Percentiles rank a stretch among this genome's conserved stretches.
Evolutionary conservation across 2,113 vertebrate species (phyloP).

Genomic region (Gymnarchus niloticus): DNA sequence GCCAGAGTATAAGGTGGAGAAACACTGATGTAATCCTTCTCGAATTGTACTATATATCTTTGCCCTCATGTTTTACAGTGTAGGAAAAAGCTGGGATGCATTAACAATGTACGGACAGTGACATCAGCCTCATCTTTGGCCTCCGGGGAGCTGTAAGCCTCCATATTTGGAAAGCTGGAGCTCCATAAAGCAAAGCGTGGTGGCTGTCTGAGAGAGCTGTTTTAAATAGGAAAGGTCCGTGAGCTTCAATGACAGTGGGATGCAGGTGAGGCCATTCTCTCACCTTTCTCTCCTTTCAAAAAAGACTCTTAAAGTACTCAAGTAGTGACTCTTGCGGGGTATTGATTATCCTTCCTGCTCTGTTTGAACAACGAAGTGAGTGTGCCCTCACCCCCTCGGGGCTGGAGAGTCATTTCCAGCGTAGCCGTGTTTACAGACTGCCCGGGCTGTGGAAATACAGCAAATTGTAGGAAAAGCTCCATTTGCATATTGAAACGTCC

Average conservation of each 20-base stretch:
- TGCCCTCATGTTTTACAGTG: neutral
- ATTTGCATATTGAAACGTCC: neutral
- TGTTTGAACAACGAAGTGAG: constrained; percentile 73
- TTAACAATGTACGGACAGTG: neutral
- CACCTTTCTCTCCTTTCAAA: neutral
- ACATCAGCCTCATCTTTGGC: neutral
- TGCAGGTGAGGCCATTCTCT: neutral
- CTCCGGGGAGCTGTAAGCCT: neutral
- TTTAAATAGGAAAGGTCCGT: neutral
- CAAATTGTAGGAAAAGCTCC: neutral
- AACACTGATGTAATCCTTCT: too few species aligned
- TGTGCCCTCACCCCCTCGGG: constrained; percentile 54
- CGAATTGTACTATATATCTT: too few species aligned
- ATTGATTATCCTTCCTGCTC: constrained; percentile 77
- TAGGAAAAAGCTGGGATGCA: neutral
- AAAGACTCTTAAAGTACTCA: constrained; percentile 65
- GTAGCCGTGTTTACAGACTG: constrained; percentile 48
- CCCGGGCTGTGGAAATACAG: neutral
- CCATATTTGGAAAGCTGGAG: neutral
- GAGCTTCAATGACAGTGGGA: neutral
- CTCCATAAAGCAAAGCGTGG: neutral
- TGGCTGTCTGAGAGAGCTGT: neutral
- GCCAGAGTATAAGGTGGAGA: too few species aligned
- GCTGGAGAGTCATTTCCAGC: constrained; percentile 45
- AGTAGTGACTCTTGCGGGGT: constrained; percentile 69